phyloP scores from a whole-genome alignment of 2,113 vertebrate genomes.

The Dipodomys spectabilis region DNA sequence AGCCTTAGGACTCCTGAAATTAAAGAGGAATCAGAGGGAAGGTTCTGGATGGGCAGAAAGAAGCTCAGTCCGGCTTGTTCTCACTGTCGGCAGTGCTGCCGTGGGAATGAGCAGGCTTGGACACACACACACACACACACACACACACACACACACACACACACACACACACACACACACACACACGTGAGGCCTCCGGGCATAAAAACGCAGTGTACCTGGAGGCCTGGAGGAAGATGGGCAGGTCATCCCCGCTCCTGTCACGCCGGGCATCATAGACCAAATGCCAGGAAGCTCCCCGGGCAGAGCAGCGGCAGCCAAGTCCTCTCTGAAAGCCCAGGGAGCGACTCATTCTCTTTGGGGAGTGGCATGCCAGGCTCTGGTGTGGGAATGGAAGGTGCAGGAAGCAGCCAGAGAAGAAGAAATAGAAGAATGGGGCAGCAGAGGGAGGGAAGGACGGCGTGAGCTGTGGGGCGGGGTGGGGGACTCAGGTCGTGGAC shows the following conservation, averaged over 20 bases:
- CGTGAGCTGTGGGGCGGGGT: too few relatives aligned
- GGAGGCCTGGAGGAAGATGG: too few relatives aligned
- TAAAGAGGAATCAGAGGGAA: not conserved
- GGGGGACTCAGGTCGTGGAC: too few relatives aligned
- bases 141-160: too few relatives aligned
- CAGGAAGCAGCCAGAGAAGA: fast-evolving
- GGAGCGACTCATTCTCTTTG: not conserved
- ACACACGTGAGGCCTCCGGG: too few relatives aligned
- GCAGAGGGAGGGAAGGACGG: too few relatives aligned
- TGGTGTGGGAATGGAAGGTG: not conserved
- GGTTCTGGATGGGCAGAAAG: not conserved
- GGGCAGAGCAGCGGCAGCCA: not conserved
- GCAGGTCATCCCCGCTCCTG: too few relatives aligned
- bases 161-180: too few relatives aligned
- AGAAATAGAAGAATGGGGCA: not conserved
- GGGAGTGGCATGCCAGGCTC: not conserved
- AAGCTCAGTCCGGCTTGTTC: not conserved
- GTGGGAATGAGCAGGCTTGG: not conserved
- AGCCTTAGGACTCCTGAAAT: not conserved
- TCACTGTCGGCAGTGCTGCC: fast-evolving
- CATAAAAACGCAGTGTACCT: too few relatives aligned
- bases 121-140: too few relatives aligned
- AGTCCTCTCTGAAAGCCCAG: not conserved
- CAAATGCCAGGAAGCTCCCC: not conserved
- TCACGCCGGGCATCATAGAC: not conserved